These are phyloP conservation scores for Physocephala rufipes DNA, from an alignment of 2,888 invertebrate species.

Conservation along the genomic window DNA sequence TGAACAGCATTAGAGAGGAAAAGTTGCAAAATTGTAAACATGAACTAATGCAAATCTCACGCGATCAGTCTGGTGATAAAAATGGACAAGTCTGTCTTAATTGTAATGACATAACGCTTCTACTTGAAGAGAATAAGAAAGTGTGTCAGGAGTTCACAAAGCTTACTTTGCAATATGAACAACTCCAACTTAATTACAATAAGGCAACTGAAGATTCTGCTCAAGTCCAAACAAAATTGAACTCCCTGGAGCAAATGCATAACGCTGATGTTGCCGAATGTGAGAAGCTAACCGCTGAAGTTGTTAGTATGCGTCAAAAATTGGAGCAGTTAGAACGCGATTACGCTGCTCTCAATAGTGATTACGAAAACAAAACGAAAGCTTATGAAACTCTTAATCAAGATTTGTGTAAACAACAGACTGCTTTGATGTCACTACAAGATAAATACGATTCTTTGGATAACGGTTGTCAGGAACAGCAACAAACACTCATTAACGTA, in stretches of 20 bases:
- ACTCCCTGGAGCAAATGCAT: slow-evolving; percentile 41
- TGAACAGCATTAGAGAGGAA: slow-evolving; percentile 48
- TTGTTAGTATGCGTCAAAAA: slow-evolving; percentile 46
- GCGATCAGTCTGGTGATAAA: slow-evolving; percentile 24
- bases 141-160: slow-evolving; percentile 43
- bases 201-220: slow-evolving; percentile 41
- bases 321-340: slow-evolving; percentile 50
- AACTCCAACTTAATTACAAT: slow-evolving; percentile 40
- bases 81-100: slow-evolving; percentile 50
- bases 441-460: slow-evolving; percentile 51
- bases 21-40: slow-evolving; percentile 53
- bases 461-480: slow-evolving; percentile 46
- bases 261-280: slow-evolving; percentile 45
- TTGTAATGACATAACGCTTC: slow-evolving; percentile 52
- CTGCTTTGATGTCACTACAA: slow-evolving; percentile 51
- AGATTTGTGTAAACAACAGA: slow-evolving; percentile 46
- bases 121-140: slow-evolving; percentile 49
- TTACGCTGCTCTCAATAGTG: slow-evolving; percentile 44
- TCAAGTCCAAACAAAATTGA: slow-evolving; percentile 37
- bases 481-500: slow-evolving; percentile 48
- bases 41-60: slow-evolving; percentile 52
- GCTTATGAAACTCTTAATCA: slow-evolving; percentile 50
- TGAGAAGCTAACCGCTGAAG: slow-evolving; percentile 50
- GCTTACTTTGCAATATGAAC: slow-evolving; percentile 43
- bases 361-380: slow-evolving; percentile 48